Conservation (phyloP, 1,140 invertebrate species). For the Drosophila lini region DNA sequence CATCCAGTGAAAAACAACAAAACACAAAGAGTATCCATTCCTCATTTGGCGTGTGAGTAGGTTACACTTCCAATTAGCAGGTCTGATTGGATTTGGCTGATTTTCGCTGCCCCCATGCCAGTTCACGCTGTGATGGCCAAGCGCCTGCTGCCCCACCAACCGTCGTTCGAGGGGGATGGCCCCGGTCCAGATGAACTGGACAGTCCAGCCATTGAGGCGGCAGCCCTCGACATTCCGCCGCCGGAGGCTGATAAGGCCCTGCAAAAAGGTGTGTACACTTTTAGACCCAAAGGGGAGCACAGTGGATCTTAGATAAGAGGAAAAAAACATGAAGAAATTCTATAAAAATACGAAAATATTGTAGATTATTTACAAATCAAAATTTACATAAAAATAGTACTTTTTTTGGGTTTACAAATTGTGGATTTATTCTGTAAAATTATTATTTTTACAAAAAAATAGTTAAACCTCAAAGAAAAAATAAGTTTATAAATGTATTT, state of each 20-base stretch:
- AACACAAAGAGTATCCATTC: slow-evolving; percentile 24
- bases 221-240: slow-evolving; percentile 61
- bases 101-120: slow-evolving; percentile 13
- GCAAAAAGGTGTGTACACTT: slow-evolving; percentile 50
- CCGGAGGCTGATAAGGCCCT: slow-evolving; percentile 36
- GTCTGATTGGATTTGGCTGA: not conserved
- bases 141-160: slow-evolving; percentile 63
- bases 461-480: not conserved
- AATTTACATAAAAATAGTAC: not conserved
- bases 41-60: slow-evolving; percentile 44
- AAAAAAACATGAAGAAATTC: not conserved
- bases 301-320: not conserved
- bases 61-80: slow-evolving; percentile 8
- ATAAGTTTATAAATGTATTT: not conserved
- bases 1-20: slow-evolving; percentile 1
- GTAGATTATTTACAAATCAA: not conserved
- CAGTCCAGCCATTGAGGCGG: slow-evolving; percentile 78
- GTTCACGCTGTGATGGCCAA: slow-evolving; percentile 80
- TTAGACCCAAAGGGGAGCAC: not conserved
- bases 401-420: not conserved
- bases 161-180: slow-evolving; percentile 60
- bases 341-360: not conserved
- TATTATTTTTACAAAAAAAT: not conserved
- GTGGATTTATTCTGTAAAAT: not conserved
- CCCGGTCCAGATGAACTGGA: slow-evolving; percentile 75